Base-by-base conservation (phyloP, 2,113 vertebrate species). In the Corythornis madagascariensis region DNA sequence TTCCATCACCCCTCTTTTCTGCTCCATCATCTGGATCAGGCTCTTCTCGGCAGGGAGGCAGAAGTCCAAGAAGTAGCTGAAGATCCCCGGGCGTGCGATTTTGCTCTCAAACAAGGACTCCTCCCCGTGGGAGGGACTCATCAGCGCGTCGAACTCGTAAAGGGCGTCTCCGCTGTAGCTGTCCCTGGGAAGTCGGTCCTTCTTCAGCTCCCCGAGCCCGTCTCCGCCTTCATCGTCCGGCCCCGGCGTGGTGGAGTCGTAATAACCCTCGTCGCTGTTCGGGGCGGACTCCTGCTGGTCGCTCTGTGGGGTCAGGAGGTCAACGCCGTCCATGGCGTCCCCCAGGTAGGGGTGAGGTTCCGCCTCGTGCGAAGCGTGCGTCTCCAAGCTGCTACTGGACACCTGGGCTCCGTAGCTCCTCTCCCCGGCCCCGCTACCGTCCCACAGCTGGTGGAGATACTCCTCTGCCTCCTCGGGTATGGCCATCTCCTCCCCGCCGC, bases 401-500 rank as follows among this genome's bases (percentile, higher is more conserved):
- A 94, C 83, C 72, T 81, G 93, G 81, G 97, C 95, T 35, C 96
- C 86, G 13, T 97, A 99, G 93, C 96, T 96, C 10, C 97, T 66
- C 35, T 98, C 98, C 29, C 96, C 97, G 0, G 86, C 80, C 14
- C 20, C 18, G 6, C 24, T 69, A 17, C 97, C 91, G 24, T 96
- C 96, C 97, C 99, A 99, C 4, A 98, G 88, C 59, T 98, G 98
- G 11, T 98, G 97, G 65, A 99, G 97, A 55, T 98, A 98, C 13
- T 98, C 98, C 60, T 98, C 98, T 1, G 98, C 92, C 86, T 99
- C 98, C 86, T 99, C 98, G 0, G 99, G 98, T 17, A 98, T 98
- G 57, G 99, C 99, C 99, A 99, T 99, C 96, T 99, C 99, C 96
- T 99, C 99, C 0, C 99, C 99, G 0, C 99, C 99, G 1, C 99